Base-by-base conservation (phyloP, 2,797 vertebrate species). In the Sebastes hubbsi region DNA sequence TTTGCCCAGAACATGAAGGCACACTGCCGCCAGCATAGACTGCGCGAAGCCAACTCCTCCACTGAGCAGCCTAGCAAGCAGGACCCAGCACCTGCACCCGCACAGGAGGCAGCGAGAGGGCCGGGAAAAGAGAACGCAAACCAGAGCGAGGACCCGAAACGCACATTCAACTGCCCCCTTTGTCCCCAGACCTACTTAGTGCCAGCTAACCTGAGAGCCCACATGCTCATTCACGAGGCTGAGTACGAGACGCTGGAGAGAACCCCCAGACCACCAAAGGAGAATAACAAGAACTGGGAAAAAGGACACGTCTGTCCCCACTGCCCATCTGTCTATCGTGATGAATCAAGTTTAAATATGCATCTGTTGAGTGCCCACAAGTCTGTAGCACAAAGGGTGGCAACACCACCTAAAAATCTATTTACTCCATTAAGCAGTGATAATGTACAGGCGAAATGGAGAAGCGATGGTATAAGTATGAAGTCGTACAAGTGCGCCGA, bases 1-100 rank as follows among this genome's bases (percentile, higher is more conserved):
- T 96, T 96, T 8, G 95, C 95, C 6, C 95, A 96, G 83, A 97
- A 96, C 86, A 93, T 96, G 95, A 96, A 95, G 90, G 95, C 95
- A 1, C 96, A 97, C 89, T 95, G 89, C 76, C 95, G 96, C 42
- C 95, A 95, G 78, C 96, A 97, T 49, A 92, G 94, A 73, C 93
- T 91, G 38, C 78, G 22, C 8, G 73, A 90, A 74, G 74, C 80
- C 58, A 75, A 78, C 60, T 59, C 87, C 0, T 18, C 85, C 16
- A 3, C 67, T 1, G 85, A 88, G 56, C 81, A 83, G 36, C 73
- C 80, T 9, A 61, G 67, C 66, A 87, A 92, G 42, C 88, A 75
- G 63, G 30, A 74, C 14, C 18, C 71, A 1, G n/a, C 38, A 42
- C 6, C 38, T 16, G 38, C 38, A 42, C 38, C 38, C 1, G 73